Evolutionary conservation across 2,888 invertebrate species (phyloP).

Genomic region (Physocephala rufipes): DNA sequence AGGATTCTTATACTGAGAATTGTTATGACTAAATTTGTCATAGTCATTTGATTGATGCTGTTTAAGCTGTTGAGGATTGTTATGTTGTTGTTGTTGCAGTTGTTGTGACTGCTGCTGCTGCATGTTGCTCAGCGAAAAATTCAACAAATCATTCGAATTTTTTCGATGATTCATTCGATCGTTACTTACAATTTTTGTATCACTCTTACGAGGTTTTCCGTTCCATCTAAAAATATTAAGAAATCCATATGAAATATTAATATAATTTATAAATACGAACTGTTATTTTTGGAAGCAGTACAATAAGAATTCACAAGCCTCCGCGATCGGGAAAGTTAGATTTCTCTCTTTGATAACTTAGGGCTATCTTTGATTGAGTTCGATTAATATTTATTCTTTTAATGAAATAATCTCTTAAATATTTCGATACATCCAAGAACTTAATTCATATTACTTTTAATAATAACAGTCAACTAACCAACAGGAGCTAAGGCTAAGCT

Average conservation of each 20-base stretch:
- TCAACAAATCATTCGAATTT: conserved; percentile 62
- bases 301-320: no score
- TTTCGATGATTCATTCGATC: conserved; percentile 64
- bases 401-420: no score
- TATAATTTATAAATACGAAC: no score
- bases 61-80: conserved; percentile 48
- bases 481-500: background rate
- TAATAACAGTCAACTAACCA: background rate
- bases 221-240: conserved; percentile 56
- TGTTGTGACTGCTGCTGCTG: conserved; percentile 54
- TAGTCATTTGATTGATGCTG: conserved; percentile 51
- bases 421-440: background rate
- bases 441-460: background rate
- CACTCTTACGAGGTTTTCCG: conserved; percentile 61
- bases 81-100: conserved; percentile 45
- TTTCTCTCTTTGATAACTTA: no score
- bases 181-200: conserved; percentile 60
- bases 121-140: conserved; percentile 54
- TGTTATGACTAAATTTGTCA: conserved; percentile 49
- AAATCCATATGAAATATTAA: no score
- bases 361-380: no score
- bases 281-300: no score
- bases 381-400: no score
- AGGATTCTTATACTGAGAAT: conserved; percentile 58
- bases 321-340: no score